phyloP scores from a whole-genome alignment of 2,888 invertebrate species.

The Acronicta psi region DNA sequence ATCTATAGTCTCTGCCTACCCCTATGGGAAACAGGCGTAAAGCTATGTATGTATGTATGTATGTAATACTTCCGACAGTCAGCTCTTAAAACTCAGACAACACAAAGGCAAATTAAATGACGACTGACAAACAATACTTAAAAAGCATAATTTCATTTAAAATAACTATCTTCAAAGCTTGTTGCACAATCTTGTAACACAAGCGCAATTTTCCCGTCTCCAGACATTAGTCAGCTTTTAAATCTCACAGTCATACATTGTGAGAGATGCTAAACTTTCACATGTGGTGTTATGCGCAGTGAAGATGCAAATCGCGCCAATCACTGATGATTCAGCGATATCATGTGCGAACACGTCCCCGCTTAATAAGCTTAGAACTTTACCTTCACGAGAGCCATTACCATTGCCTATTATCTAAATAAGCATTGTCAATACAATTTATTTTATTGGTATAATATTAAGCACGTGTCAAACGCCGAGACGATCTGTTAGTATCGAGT shows the following conservation, averaged over 20 bases:
- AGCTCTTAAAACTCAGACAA: slow-evolving; percentile 1
- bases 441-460: slow-evolving; percentile 4
- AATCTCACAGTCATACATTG: slow-evolving; percentile 46
- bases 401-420: slow-evolving; percentile 9
- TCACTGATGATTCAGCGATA: slow-evolving; percentile 53
- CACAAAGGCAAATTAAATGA: slow-evolving; percentile 25
- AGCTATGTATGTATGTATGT: too few species aligned
- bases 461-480: background rate
- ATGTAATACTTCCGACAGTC: background rate
- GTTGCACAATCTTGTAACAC: slow-evolving; percentile 43
- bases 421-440: too few species aligned
- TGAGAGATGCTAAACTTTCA: slow-evolving; percentile 52
- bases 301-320: slow-evolving; percentile 56
- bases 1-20: too few species aligned
- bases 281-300: slow-evolving; percentile 34
- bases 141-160: slow-evolving; percentile 18
- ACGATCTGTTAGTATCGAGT: slow-evolving; percentile 15
- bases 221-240: slow-evolving; percentile 53
- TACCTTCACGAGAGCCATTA: slow-evolving; percentile 14
- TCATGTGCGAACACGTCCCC: slow-evolving; percentile 9
- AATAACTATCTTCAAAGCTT: slow-evolving; percentile 24
- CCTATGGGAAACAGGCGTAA: too few species aligned
- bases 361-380: slow-evolving; percentile 21
- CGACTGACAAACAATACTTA: slow-evolving; percentile 24
- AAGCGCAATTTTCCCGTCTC: slow-evolving; percentile 34